phyloP scores from a whole-genome alignment of 2,888 invertebrate species.

The Drosophila longiperda region DNA sequence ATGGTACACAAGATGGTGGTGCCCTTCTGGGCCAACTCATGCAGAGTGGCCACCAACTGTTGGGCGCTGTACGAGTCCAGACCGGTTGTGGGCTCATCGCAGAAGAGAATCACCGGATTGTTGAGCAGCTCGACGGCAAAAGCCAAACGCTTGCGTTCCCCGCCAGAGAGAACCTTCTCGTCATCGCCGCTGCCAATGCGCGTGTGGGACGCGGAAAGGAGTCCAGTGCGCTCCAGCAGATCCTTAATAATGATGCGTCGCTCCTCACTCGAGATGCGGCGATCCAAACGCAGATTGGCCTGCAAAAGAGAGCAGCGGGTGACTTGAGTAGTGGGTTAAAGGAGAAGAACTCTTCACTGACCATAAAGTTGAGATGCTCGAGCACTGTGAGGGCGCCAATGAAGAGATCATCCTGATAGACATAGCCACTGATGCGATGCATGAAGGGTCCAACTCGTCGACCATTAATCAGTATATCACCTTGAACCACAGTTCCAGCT shows the following conservation, averaged over 20 bases:
- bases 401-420: conserved; percentile 96
- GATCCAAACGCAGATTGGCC: conserved; percentile 93
- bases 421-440: conserved; percentile 93
- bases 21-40: conserved; percentile 89
- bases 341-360: conserved; percentile 18
- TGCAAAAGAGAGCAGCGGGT: conserved; percentile 74
- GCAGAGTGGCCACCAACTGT: conserved; percentile 90
- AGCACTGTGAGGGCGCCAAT: conserved; percentile 93
- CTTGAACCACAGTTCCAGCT: conserved; percentile 91
- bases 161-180: conserved; percentile 94
- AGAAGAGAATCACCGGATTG: conserved; percentile 95
- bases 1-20: conserved; percentile 96
- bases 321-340: neutral
- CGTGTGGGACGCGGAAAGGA: conserved; percentile 89
- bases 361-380: conserved; percentile 96
- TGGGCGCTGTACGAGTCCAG: conserved; percentile 96
- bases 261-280: conserved; percentile 87
- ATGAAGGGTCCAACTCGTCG: conserved; percentile 90
- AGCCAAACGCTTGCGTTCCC: conserved; percentile 95
- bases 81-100: conserved; percentile 98
- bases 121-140: conserved; percentile 96
- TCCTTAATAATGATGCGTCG: conserved; percentile 89
- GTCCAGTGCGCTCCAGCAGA: conserved; percentile 89
- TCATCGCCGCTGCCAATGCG: conserved; percentile 92
- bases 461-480: conserved; percentile 93